Base-by-base conservation (phyloP, 2,888 invertebrate species). In the Hirtodrosophila duncani region DNA sequence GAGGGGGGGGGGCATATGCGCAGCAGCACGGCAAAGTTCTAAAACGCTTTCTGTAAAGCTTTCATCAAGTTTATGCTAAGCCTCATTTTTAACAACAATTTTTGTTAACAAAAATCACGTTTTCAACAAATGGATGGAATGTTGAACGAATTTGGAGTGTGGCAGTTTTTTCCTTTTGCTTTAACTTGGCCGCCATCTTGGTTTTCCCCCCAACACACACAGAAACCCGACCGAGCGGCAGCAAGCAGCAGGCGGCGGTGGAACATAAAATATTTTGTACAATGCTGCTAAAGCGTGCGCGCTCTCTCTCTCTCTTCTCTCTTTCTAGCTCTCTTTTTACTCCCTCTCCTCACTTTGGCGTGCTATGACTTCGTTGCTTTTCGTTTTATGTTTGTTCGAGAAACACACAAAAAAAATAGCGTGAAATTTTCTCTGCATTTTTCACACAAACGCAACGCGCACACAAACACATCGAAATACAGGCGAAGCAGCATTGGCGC, bases 381-480 rank as follows among this genome's bases (percentile, higher is more conserved):
- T 68, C 74, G 64, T 71, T 79, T 79, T 81, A 75, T 81, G 81
- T 74, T 69, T 81, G 75, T 58, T 69, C 67, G 67, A 69, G 55
- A 53, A 50, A 29, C n/a, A 13, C 30, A 42, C 23, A 39, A 51
- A 41, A 60, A 52, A 51, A 61, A 58, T 59, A 57, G 60, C 67
- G 67, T 74, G 61, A 66, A 81, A 69, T 81, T 72, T 74, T 63
- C 81, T 71, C 69, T 80, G 51, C 67, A 74, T 52, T 78, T 75
- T 79, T 71, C 71, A 65, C 59, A 74, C 56, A 43, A 26, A 44
- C 29, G 41, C 30, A n/a, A n/a, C n/a, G 30, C 38, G 14, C 8
- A 20, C 29, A 37, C 27, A 27, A 21, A 27, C 20, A 34, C 5
- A 1, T 29, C 37, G 7, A 11, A 1, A 8, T 7, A 5, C 39